Base-by-base conservation (phyloP, 2,113 vertebrate genomes). In the Paramisgurnus dabryanus region DNA sequence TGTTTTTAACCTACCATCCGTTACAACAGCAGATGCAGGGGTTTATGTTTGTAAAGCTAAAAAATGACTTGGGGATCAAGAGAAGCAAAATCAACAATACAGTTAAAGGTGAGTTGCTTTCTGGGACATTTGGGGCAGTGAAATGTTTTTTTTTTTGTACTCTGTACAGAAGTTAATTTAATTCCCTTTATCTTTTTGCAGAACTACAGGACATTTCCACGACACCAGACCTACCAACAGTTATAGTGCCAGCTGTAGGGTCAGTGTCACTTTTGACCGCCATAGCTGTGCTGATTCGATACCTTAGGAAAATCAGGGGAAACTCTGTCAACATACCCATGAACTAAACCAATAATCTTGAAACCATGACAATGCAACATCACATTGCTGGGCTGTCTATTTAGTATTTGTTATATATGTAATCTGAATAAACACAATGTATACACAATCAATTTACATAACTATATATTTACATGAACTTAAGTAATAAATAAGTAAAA, bases 71-170 rank as follows among this genome's bases (percentile, higher is more conserved):
- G 5, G 85, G 86, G 63, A 69, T 77, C 27, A 69, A 84, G 9
- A 75, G 68, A 61, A 80, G 83, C 78, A 85, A 74, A 45, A 10
- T 78, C 47, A 80, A 53, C 9, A 71, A 88, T 70, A 65, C 82
- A 60, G 85, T 87, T 45, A 87, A 87, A 90, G 86, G 88, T 90
- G 73, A 85, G 60, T 71, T 55, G 15, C 11, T 27, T 55, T 18
- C 12, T 73, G 63, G 11, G 18, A 18, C 45, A 47, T 47, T 47
- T 47, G 45, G 1, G 45, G 45, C 1, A 47, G 45, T 47, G 2
- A 47, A 4, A 1, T 1, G 3, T 1, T 47, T 47, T 47, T 47
- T 47, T 39, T 57, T 12, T 57, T 18, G 6, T 58, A 1, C 5
- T 72, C 6, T 8, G 13, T 15, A 27, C 15, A 9, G 9, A 53